These are phyloP conservation scores for Pterobdella sp. DNA, from an alignment of 2,888 invertebrate genomes.

Conservation along the genomic window DNA sequence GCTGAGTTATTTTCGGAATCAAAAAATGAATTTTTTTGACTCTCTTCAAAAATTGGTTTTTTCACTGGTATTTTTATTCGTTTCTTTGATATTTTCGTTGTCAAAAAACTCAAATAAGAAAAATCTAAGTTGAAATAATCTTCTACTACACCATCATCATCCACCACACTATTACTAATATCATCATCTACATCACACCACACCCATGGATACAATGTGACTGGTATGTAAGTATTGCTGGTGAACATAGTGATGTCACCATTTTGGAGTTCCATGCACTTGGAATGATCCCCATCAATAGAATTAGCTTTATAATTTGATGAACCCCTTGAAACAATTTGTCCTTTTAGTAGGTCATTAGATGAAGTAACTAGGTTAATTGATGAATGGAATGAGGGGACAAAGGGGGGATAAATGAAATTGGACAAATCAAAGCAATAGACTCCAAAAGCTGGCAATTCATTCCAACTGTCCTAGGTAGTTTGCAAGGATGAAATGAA, in stretches of 20 bases:
- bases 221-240: neutral
- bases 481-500: neutral
- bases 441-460: constrained; percentile 21
- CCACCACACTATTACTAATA: too few species aligned
- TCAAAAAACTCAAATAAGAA: neutral
- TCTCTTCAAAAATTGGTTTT: neutral
- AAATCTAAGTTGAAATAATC: constrained; percentile 12
- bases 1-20: too few species aligned
- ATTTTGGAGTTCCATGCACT: too few species aligned
- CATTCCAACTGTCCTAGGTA: constrained; percentile 17
- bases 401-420: neutral
- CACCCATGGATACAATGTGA: constrained; percentile 20
- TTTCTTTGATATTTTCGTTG: neutral
- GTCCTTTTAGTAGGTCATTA: too few species aligned
- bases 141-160: neutral
- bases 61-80: neutral
- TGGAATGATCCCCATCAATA: too few species aligned
- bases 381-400: neutral
- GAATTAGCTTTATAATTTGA: too few species aligned
- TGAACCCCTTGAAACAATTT: too few species aligned
- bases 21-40: too few species aligned
- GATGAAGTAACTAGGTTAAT: too few species aligned
- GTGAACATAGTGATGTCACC: neutral
- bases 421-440: constrained; percentile 8
- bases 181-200: neutral